Percentiles rank a stretch among this genome's conserved stretches.
These are phyloP conservation scores for Prietella phreatophila DNA, from an alignment of 2,113 vertebrate species.

Conservation along the genomic window DNA sequence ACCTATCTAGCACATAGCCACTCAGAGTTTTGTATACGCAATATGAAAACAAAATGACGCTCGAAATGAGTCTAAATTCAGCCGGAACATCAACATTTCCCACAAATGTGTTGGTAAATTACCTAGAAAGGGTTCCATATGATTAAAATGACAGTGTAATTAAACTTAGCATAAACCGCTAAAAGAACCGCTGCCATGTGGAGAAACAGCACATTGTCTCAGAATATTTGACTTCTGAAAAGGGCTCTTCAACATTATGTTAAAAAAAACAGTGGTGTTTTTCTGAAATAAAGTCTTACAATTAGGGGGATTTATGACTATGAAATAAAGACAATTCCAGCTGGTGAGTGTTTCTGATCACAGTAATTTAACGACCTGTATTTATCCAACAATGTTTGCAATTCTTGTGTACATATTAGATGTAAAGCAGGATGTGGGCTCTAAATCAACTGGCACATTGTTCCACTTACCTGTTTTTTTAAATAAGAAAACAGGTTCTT, in stretches of 20 bases:
- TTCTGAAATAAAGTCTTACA: no score
- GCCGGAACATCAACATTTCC: neutral
- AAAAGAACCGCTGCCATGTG: neutral
- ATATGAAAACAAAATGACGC: neutral
- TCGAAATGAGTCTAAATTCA: neutral
- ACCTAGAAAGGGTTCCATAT: neutral
- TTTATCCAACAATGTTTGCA: neutral
- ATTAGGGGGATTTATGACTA: neutral
- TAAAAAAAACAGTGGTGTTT: neutral
- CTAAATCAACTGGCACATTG: neutral
- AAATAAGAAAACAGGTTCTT: constrained; percentile 18
- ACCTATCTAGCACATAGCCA: neutral
- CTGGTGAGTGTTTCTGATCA: neutral
- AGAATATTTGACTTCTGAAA: neutral
- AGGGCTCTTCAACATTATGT: no score
- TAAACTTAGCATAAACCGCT: neutral
- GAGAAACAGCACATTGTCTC: neutral
- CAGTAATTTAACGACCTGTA: neutral
- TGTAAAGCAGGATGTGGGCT: neutral
- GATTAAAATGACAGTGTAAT: neutral
- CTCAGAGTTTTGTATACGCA: neutral
- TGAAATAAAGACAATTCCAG: neutral
- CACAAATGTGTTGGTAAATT: neutral
- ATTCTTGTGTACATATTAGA: neutral
- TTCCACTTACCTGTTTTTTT: neutral